A percentile compares a stretch with the other conserved stretches of the same genome.
These are phyloP conservation scores for Zaprionus gabonicus DNA, from an alignment of 1,140 invertebrate genomes.

Conservation along the genomic window DNA sequence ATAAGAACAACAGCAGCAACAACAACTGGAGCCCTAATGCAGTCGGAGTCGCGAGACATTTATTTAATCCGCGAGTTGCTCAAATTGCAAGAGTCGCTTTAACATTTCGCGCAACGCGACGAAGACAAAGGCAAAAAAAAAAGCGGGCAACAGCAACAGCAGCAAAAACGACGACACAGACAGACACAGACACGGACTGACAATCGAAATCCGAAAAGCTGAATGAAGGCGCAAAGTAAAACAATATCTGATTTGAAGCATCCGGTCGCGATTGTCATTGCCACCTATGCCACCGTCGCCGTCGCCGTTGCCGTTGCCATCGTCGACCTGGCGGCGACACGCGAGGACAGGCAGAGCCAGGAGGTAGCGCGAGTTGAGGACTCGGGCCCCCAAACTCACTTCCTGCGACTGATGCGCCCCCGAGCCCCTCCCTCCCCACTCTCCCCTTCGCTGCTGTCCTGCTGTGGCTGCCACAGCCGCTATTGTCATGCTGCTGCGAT, in stretches of 20 bases:
- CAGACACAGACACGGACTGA: slow-evolving; percentile 49
- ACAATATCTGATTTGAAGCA: slow-evolving; percentile 83
- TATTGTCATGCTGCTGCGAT: slow-evolving; percentile 43
- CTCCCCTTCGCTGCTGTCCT: background rate
- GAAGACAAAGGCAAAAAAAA: slow-evolving; percentile 54
- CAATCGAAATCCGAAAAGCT: slow-evolving; percentile 80
- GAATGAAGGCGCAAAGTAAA: slow-evolving; percentile 82
- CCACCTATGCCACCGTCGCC: slow-evolving; percentile 73
- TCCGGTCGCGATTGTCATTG: slow-evolving; percentile 83
- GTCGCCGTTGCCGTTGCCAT: slow-evolving; percentile 1
- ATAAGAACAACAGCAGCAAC: slow-evolving; percentile 14
- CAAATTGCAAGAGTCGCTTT: slow-evolving; percentile 69
- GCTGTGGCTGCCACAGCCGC: background rate
- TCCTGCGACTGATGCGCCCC: slow-evolving; percentile 53
- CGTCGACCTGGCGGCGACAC: slow-evolving; percentile 34
- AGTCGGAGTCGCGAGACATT: slow-evolving; percentile 72
- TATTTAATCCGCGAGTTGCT: slow-evolving; percentile 76
- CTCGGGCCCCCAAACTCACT: slow-evolving; percentile 63
- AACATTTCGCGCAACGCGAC: slow-evolving; percentile 53
- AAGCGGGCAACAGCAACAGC: slow-evolving; percentile 27
- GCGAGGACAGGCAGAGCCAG: slow-evolving; percentile 27
- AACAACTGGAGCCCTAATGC: slow-evolving; percentile 32
- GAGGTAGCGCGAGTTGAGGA: slow-evolving; percentile 43
- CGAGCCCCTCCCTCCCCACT: background rate
- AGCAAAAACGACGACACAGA: slow-evolving; percentile 61